Conservation (phyloP, 2,113 vertebrate genomes). For the Leucopsar rothschildi region DNA sequence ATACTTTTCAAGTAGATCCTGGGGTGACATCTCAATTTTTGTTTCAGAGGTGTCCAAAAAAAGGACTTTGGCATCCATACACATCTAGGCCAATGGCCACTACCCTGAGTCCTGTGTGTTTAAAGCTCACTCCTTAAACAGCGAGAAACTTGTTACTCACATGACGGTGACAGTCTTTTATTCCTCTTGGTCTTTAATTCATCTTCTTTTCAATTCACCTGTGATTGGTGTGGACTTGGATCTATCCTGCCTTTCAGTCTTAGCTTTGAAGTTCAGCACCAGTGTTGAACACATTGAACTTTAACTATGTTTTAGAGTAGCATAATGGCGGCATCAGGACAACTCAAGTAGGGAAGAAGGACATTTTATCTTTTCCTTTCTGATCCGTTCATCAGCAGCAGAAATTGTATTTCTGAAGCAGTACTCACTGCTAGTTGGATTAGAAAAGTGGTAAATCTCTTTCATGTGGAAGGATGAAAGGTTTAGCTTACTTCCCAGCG, state of each 20-base stretch:
- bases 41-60: background rate
- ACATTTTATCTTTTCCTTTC: background rate
- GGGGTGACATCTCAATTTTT: background rate
- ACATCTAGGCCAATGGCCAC: background rate
- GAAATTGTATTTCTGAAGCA: background rate
- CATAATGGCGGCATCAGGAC: background rate
- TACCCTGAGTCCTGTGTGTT: background rate
- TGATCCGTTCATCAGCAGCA: background rate
- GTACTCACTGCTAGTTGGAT: background rate
- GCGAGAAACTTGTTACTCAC: background rate
- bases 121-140: background rate
- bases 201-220: background rate
- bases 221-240: background rate
- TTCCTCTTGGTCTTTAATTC: background rate
- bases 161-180: background rate
- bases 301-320: background rate
- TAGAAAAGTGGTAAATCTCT: background rate
- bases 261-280: background rate
- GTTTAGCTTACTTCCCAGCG: background rate
- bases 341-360: background rate
- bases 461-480: constrained; percentile 32
- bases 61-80: background rate
- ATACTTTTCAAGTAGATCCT: background rate
- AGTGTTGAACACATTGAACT: background rate
- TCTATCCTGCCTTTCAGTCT: background rate